Evolutionary conservation across 2,888 invertebrate genomes (phyloP), one percentile per base, ranked within the genome.

Genomic region (Cremastobaeus sp.): DNA sequence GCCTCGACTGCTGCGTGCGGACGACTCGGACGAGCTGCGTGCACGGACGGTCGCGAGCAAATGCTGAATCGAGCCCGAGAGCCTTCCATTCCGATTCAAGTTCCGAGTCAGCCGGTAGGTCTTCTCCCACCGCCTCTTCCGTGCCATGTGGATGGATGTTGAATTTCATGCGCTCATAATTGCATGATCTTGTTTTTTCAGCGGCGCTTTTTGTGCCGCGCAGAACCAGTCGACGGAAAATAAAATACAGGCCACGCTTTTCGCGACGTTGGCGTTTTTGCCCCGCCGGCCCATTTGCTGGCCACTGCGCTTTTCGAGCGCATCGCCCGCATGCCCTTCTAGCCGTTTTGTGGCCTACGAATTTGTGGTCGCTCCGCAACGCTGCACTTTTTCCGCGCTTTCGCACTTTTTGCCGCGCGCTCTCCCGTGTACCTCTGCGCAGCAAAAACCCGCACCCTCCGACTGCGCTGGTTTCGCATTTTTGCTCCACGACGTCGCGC

Each of bases 91-190:
- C 65, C 72, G 72, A 72, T 65, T 72, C 65, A 72, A 66, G 72
- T 72, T 72, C 72, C 72, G 72, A 72, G 72, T 72, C 72, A 72
- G 72, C 72, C 72, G 66, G 72, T 66, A 73, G 72, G 66, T 66
- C 72, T 66, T 73, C 72, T 66, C 66, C 72, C 66, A 55, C 72
- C 72, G 52, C 66, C 48, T 55, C 60, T 55, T 60, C 66, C 66
- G 72, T 66, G 66, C 72, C 72, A 73, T 73, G 72, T 73, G 66
- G 54, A 73, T 73, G 54, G 48, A 43, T 73, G 72, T 73, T 65
- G 60, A 66, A 66, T 73, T 71, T 71, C 71, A 64, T 71, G 71
- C 65, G 60, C 66, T 73, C 62, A 66, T 66, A 66, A 73, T 72
- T 66, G 65, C 60, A 65, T 45, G 50, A 11, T 62, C 62, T 60